A percentile compares a stretch with the other conserved stretches of the same genome.
Evolutionary conservation across 2,113 vertebrate species (phyloP).

Genomic region (Xyliphius kryptos): DNA sequence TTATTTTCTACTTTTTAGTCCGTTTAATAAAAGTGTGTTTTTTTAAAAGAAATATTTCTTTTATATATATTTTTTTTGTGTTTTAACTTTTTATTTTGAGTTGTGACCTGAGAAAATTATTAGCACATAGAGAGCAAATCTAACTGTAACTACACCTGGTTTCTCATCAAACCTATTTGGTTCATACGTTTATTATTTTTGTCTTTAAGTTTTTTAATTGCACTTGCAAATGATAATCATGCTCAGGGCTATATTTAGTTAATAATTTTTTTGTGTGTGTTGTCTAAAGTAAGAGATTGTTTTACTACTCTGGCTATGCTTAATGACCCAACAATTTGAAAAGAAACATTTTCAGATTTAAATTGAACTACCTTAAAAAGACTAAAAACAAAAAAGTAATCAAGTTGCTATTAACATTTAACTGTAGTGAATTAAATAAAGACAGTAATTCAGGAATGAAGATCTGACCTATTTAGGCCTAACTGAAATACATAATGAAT

Average conservation of each 20-base stretch:
- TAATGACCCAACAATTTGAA: neutral
- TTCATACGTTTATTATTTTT: constrained; percentile 21
- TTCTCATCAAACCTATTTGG: neutral
- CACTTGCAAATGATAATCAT: constrained; percentile 18
- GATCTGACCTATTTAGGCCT: neutral
- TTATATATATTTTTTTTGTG: no score
- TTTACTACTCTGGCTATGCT: neutral
- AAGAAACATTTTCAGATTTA: neutral
- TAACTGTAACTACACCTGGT: neutral
- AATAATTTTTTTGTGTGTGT: constrained; percentile 41
- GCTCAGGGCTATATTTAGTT: constrained; percentile 16
- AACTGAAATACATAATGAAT: neutral
- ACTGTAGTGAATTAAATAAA: neutral
- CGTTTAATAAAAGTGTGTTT: no score
- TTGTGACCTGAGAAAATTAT: no score
- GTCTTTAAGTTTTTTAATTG: constrained; percentile 32
- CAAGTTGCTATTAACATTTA: neutral
- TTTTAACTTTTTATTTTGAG: no score
- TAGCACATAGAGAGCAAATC: no score
- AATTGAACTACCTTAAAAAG: neutral
- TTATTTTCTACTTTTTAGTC: no score
- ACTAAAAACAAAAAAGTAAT: neutral
- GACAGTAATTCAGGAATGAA: neutral
- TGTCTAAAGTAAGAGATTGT: neutral
- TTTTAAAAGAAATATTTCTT: no score